phyloP scores from a whole-genome alignment of 2,888 invertebrate species.

The Proisotoma minuta region DNA sequence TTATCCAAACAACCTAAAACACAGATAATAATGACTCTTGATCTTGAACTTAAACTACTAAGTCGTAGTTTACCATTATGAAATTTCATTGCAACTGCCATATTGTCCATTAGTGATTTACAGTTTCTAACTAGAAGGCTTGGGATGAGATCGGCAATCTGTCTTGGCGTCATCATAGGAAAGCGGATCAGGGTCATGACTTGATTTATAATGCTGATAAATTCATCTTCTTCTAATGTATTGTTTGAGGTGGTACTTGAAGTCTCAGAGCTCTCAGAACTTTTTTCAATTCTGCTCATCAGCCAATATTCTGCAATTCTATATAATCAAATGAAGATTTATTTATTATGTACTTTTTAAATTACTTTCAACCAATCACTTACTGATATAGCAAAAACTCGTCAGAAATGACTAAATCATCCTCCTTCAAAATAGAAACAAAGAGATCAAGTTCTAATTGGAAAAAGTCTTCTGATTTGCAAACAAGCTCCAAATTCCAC shows the following conservation, averaged over 20 bases:
- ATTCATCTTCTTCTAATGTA: constrained; percentile 59
- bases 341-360: too few species aligned
- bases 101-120: constrained; percentile 78
- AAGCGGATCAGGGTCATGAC: constrained; percentile 77
- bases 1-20: constrained; percentile 24
- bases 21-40: constrained; percentile 9
- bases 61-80: constrained; percentile 72
- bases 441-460: constrained; percentile 68
- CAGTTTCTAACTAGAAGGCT: constrained; percentile 73
- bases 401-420: constrained; percentile 80
- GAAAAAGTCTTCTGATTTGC: constrained; percentile 67
- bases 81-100: constrained; percentile 84
- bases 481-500: constrained; percentile 83
- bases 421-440: constrained; percentile 65
- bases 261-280: constrained; percentile 52
- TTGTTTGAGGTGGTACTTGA: too few species aligned
- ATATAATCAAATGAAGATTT: too few species aligned
- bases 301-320: constrained; percentile 76
- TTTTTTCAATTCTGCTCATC: constrained; percentile 62
- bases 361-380: too few species aligned
- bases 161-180: constrained; percentile 90
- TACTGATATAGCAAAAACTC: constrained; percentile 77
- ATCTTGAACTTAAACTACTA: constrained; percentile 2
- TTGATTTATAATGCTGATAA: constrained; percentile 66
- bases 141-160: constrained; percentile 74